These are phyloP conservation scores for Cryptoprocta ferox DNA, from an alignment of 2,797 vertebrate genomes.

Conservation along the genomic window DNA sequence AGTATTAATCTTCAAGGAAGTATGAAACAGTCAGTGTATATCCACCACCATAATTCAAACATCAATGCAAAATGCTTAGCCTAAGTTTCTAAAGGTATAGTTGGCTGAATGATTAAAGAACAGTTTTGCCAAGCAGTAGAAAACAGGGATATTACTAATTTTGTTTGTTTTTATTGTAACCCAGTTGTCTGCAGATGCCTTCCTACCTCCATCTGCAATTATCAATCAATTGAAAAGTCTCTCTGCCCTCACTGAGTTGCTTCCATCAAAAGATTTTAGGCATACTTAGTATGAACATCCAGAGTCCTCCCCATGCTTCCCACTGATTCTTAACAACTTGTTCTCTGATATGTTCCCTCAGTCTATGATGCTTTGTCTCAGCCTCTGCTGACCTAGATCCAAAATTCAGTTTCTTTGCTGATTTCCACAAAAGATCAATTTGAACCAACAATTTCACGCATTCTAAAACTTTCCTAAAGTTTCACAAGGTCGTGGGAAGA, in stretches of 20 bases:
- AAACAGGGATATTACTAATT: neutral
- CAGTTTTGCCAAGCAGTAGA: neutral
- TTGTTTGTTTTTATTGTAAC: neutral
- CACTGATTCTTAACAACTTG: neutral
- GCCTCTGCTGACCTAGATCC: neutral
- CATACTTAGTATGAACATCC: neutral
- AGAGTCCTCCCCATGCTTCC: neutral
- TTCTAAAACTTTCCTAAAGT: conserved; percentile 44
- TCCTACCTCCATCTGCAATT: neutral
- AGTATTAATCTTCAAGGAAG: neutral
- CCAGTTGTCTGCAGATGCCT: neutral
- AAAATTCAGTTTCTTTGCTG: conserved; percentile 43
- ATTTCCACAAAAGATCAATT: conserved; percentile 60
- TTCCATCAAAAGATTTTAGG: neutral
- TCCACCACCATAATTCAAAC: neutral
- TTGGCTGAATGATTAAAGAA: neutral
- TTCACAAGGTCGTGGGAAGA: conserved; percentile 59
- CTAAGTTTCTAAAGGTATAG: neutral
- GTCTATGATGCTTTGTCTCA: neutral
- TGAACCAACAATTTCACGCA: conserved; percentile 43
- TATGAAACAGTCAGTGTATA: neutral
- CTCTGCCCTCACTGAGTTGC: neutral
- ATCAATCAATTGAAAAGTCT: neutral
- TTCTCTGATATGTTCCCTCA: neutral
- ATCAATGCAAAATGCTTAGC: neutral